These are phyloP conservation scores for Rhinella marina DNA, from an alignment of 2,797 vertebrate species.

Conservation along the genomic window DNA sequence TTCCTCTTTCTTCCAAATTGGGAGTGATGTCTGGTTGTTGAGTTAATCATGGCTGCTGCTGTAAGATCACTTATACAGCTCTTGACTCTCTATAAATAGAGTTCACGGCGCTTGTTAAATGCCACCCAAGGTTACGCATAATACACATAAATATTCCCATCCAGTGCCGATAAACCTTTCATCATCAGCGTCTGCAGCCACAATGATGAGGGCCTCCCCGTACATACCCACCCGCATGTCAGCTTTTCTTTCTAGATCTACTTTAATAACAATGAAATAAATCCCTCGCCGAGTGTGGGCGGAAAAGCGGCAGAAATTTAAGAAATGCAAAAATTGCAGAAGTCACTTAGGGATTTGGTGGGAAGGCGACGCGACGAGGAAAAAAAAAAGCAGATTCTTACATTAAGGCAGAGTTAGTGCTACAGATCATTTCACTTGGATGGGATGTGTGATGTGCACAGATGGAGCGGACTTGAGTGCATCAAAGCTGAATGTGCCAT, in stretches of 20 bases:
- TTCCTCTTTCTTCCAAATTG: neutral
- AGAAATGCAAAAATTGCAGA: neutral
- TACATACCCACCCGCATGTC: neutral
- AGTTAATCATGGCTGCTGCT: constrained; percentile 15
- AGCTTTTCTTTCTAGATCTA: neutral
- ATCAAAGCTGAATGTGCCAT: too few species aligned
- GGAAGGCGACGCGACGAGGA: neutral
- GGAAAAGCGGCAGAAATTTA: neutral
- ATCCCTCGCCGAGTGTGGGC: neutral
- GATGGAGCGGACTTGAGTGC: neutral
- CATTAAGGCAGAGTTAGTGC: neutral
- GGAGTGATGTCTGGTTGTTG: neutral
- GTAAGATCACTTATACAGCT: constrained; percentile 12
- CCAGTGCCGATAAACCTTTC: neutral
- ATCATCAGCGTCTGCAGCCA: constrained; percentile 4
- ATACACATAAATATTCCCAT: neutral
- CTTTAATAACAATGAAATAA: neutral
- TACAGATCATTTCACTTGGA: neutral
- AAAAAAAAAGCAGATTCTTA: too few species aligned
- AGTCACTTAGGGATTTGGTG: neutral
- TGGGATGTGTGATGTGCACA: neutral
- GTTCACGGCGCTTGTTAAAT: constrained; percentile 2
- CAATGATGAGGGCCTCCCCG: neutral
- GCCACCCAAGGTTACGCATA: neutral
- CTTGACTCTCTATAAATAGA: constrained; percentile 38